phyloP scores from a whole-genome alignment of 2,888 invertebrate genomes.

The Trichogramma dendrolimi region DNA sequence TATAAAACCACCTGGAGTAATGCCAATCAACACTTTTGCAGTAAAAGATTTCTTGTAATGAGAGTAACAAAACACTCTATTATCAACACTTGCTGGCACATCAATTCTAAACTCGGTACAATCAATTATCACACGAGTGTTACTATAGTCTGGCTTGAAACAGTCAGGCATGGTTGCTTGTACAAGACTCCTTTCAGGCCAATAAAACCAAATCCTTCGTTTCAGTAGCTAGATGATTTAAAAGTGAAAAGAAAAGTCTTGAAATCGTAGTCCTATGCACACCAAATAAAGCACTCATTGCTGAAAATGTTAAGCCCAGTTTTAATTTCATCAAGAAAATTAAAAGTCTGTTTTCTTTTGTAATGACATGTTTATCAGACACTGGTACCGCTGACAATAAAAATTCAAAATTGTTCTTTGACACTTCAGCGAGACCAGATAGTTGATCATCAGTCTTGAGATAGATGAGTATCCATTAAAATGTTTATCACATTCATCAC shows the following conservation, averaged over 20 bases:
- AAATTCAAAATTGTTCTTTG: constrained; percentile 21
- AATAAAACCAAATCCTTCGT: constrained; percentile 16
- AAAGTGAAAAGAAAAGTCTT: constrained; percentile 23
- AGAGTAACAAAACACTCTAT: constrained; percentile 13
- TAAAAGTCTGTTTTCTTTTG: constrained; percentile 28
- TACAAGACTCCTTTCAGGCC: constrained; percentile 14
- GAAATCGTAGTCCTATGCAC: constrained; percentile 30
- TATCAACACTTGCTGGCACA: constrained; percentile 14
- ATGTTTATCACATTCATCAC: not conserved
- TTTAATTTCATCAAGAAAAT: constrained; percentile 33
- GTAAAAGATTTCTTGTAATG: constrained; percentile 28
- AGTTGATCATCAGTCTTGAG: constrained; percentile 26
- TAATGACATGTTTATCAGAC: constrained; percentile 21
- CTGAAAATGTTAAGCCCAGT: constrained; percentile 31
- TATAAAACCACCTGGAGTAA: constrained; percentile 30
- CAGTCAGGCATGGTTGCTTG: constrained; percentile 15
- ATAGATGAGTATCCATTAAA: constrained; percentile 27
- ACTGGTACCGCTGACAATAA: constrained; percentile 17
- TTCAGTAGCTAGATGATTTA: constrained; percentile 5
- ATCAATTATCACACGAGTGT: constrained; percentile 27
- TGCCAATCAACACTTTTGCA: constrained; percentile 30
- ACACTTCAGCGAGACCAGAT: constrained; percentile 26
- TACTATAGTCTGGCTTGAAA: constrained; percentile 12
- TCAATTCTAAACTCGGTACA: constrained; percentile 27
- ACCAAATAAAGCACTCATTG: constrained; percentile 28